Evolutionary conservation across 2,888 invertebrate species (phyloP).

Genomic region (Cancer borealis): DNA sequence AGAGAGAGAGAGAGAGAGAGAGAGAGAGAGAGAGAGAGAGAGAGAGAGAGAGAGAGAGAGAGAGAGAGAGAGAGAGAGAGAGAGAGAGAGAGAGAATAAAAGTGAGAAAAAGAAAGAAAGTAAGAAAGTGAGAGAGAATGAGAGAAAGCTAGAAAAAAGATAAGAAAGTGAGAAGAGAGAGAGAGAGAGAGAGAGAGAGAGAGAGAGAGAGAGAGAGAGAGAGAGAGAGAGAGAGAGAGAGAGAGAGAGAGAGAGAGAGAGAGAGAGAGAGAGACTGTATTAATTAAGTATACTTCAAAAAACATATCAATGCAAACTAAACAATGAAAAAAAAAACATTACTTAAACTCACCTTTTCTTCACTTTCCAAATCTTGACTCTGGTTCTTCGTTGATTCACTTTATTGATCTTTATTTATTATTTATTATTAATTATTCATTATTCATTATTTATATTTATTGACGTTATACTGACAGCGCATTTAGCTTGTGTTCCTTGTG

Average conservation of each 20-base stretch:
- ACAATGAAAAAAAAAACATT: background rate
- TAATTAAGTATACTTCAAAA: background rate
- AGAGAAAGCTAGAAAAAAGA: background rate
- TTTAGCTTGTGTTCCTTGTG: background rate
- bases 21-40: background rate
- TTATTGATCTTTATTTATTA: background rate
- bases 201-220: background rate
- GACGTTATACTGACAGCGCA: background rate
- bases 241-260: background rate
- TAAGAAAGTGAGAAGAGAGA: background rate
- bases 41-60: background rate
- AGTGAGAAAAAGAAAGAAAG: background rate
- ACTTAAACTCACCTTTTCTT: background rate
- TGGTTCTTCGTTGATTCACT: too few species aligned
- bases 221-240: conserved; percentile 7
- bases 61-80: background rate
- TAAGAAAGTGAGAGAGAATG: background rate
- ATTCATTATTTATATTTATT: background rate
- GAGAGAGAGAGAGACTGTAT: background rate
- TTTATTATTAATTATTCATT: background rate
- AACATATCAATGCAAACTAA: background rate
- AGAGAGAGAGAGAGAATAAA: background rate
- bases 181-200: background rate
- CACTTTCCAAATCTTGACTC: background rate
- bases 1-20: background rate